Evolutionary conservation across 2,888 invertebrate genomes (phyloP), one percentile per base, ranked within the genome.

Genomic region (Sceliomorpha sp.): DNA sequence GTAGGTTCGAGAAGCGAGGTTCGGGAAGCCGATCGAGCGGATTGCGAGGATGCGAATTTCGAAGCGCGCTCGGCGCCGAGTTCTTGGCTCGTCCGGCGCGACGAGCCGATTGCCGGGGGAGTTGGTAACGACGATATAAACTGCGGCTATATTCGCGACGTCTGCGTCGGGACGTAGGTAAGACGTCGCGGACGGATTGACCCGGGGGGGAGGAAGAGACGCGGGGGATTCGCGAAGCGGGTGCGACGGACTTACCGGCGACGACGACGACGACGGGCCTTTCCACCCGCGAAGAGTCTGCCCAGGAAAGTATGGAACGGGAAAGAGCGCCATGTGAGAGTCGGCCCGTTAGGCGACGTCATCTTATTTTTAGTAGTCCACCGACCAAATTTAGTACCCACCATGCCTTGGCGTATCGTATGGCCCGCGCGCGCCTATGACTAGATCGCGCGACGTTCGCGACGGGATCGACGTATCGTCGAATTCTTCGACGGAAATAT

Each of bases 301-400:
- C 62, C 63, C 74, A 66, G 69, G 75, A 72, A 75, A 74, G 68
- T 74, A 73, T 76, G 70, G 72, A 68, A 56, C 72, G 70, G 70
- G 55, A 72, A 50, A 72, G 73, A 73, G 72, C 56, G 58, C 56
- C 63, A 70, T 45, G 70, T 70, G 77, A 76, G 74, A 70, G 71
- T 71, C 20, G 45, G 62, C 69, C 64, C 56, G 62, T n/a, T n/a
- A 72, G 67, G 48, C 48, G 55, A 71, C 60, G 71, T 60, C 51
- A 50, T n/a, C 51, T 81, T 87, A 87, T 87, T 86, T 86, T 87
- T 83, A 78, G 86, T 74, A 60, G 70, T 72, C 76, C 80, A 80
- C 83, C 74, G 81, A 86, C 87, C 87, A 87, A 87, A 87, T 87
- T 87, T 87, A 87, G 87, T 86, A 79, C 81, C 83, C 76, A 55